Evolutionary conservation across 2,113 vertebrate genomes (phyloP), one percentile per base, ranked within the genome.

Genomic region (Calyptomena viridis): DNA sequence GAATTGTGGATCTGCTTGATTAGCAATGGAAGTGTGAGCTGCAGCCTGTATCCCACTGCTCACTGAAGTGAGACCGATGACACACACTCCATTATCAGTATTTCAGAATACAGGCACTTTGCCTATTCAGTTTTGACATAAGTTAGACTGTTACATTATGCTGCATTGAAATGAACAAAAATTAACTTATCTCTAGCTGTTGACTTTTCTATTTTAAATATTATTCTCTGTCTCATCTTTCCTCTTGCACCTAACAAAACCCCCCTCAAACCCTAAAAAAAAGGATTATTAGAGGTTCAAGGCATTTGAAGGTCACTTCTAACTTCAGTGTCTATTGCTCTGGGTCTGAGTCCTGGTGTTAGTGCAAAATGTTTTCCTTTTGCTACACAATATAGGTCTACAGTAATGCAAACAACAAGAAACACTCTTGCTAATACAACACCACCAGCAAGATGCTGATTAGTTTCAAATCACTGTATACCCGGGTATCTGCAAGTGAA

Each of bases 341-440:
- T n/a, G 66, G 27, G 66, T 69, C 39, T 56, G 30, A 73, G 24
- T 49, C 14, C 78, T 79, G 63, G 56, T 59, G 85, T 89, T 83
- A 92, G 53, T 56, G 69, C 46, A 82, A 78, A 94, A 92, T 63
- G 62, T 39, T 66, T 96, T 71, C 42, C 55, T 86, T 93, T 83
- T 78, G 62, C 74, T 90, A 52, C 74, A 69, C 89, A 94, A 80
- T 66, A 64, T 47, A 14, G 71, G 68, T 4, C 1, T 8, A 86
- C 10, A 76, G 6, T 24, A 83, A 89, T 7, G 28, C 42, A 94
- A 94, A 96, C 73, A 78, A 94, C 46, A 72, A 86, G 66, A 89
- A 83, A 81, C 76, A 74, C 30, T 82, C 75, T 24, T 71, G 47
- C 24, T 81, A 59, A 73, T 35, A 49, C 3, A 71, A 55, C 60